Percentiles rank a stretch among this genome's conserved stretches.
These are phyloP conservation scores for Chesias legatella DNA, from an alignment of 2,888 invertebrate species.

Conservation along the genomic window DNA sequence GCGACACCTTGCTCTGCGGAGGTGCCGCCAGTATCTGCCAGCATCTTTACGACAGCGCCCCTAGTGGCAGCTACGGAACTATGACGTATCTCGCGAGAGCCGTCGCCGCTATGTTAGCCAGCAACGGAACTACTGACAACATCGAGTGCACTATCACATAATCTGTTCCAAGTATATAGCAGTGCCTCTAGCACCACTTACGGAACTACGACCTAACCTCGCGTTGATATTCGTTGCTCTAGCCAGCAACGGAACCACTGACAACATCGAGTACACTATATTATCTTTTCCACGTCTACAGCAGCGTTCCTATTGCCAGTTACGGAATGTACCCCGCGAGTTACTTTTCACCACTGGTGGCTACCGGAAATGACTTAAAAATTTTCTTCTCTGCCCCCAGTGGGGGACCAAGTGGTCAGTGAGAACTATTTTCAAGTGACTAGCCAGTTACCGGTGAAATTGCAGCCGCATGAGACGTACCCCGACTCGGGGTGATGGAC, in stretches of 20 bases:
- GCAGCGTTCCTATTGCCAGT: too few relatives aligned
- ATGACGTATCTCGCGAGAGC: constrained; percentile 97
- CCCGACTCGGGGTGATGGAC: too few relatives aligned
- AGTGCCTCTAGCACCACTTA: constrained; percentile 98
- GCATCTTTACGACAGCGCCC: constrained; percentile 98
- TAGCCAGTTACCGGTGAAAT: too few relatives aligned
- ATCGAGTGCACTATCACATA: constrained; percentile 90
- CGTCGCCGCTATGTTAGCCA: constrained; percentile 84
- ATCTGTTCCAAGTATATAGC: constrained; percentile 90
- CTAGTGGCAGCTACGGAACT: constrained; percentile 97
- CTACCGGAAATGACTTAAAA: too few relatives aligned
- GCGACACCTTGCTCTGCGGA: constrained; percentile 88
- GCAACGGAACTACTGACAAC: constrained; percentile 42
- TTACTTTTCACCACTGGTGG: too few relatives aligned
- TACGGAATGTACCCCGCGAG: too few relatives aligned
- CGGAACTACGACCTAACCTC: constrained; percentile 98
- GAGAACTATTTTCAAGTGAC: too few relatives aligned
- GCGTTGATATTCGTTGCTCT: too few relatives aligned
- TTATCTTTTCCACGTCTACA: constrained; percentile 73
- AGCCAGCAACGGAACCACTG: constrained; percentile 50
- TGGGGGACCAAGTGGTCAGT: too few relatives aligned
- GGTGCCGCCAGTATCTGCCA: constrained; percentile 98
- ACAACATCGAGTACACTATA: constrained; percentile 84
- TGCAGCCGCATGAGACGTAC: too few relatives aligned
- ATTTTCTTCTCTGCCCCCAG: too few relatives aligned